Evolutionary conservation across 2,888 invertebrate genomes (phyloP), one percentile per base, ranked within the genome.

Genomic region (Bellardia pandia): DNA sequence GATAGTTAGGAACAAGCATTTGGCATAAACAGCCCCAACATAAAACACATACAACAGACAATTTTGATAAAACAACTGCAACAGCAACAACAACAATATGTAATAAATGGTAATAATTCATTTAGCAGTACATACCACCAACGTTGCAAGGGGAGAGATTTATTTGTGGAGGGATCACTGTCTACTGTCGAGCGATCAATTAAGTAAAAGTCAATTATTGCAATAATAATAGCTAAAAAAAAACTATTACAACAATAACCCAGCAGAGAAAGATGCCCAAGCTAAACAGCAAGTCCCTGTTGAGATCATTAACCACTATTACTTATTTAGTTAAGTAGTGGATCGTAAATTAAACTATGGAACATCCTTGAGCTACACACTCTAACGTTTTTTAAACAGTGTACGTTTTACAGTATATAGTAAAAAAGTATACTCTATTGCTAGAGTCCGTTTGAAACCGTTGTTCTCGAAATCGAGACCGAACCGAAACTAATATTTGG

Each of bases 181-280:
- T 84, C 80, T 84, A 56, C 80, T 77, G 79, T 75, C 76, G 76
- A 77, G 68, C 72, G 62, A 85, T 85, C 83, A 80, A 85, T 87
- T 85, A 81, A 86, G 86, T 86, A 88, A 88, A 84, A 87, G 84
- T 87, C 71, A 75, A 87, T 82, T 83, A 74, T 30, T 33, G 30
- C 40, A 51, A 56, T 33, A 48, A 64, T 56, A 58, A 60, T 14
- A 62, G 7, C 30, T 37, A 45, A 14, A 68, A 60, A 8, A 40
- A 4, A 42, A 13, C 13, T 13, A 45, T 16, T 60, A 51, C 13
- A 42, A 62, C 40, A 60, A 75, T 37, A 40, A 53, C 74, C 69
- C 53, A 9, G 6, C 64, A 33, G 37, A 42, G 14, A 68, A 16
- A 72, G 23, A 56, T 78, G 75, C 78, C 77, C 84, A 84, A 33